Evolutionary conservation across 2,113 vertebrate species (phyloP).

Genomic region (Tachycineta bicolor): DNA sequence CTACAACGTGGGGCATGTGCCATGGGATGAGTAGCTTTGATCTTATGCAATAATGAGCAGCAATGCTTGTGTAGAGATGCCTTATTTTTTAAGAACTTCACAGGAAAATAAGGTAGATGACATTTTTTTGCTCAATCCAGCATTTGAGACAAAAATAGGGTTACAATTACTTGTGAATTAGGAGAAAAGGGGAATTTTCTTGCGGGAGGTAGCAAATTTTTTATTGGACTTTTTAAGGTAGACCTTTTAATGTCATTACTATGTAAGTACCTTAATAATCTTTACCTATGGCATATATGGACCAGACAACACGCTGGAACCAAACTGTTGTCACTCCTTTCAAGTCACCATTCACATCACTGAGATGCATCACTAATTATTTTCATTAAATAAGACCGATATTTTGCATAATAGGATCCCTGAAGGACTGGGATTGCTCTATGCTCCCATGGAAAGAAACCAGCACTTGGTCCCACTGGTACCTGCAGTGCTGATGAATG

Average conservation of each 20-base stretch:
- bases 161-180: not conserved
- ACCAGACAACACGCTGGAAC: not conserved
- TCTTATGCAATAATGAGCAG: not conserved
- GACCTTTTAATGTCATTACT: not conserved
- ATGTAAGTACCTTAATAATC: not conserved
- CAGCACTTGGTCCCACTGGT: not conserved
- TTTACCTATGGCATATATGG: not conserved
- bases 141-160: not conserved
- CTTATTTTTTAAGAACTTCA: not conserved
- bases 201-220: not conserved
- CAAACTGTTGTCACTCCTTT: not conserved
- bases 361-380: not conserved
- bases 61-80: accelerated
- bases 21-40: not conserved
- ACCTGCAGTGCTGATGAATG: not conserved
- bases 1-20: not conserved
- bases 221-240: not conserved
- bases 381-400: not conserved
- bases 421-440: not conserved
- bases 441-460: not conserved
- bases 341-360: not conserved
- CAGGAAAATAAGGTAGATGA: not conserved
- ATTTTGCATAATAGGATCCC: not conserved
- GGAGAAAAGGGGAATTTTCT: not conserved
- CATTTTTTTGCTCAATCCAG: not conserved